Base-by-base conservation (phyloP, 1,140 invertebrate species). In the Marisa cornuarietis region DNA sequence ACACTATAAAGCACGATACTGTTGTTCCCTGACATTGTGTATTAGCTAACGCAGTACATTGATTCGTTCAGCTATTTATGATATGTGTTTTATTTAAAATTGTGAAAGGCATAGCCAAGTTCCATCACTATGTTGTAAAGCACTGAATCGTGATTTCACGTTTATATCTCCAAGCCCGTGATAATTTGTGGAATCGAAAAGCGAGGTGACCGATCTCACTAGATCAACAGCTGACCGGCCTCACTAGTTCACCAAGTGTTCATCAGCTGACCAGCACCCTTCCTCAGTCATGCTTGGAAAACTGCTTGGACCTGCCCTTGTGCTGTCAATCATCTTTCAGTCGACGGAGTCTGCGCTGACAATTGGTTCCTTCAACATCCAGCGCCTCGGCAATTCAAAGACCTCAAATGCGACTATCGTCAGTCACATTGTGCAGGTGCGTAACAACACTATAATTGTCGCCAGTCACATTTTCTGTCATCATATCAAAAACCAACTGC, bases 321-420 rank as follows among this genome's bases (percentile, higher is more conserved):
- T 26, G 61, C 31, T 76, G 16, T 76, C 13, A n/a, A 61, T 61
- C 72, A 74, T 74, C 13, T 9, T 61, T 42, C 61, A 76, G 42
- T 61, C 65, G 61, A 66, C 74, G 4, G 26, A 65, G n/a, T 61
- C 61, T 0, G 42, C 74, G 62, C 31, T 76, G 24, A 76, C 74
- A 42, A 76, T 76, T 76, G 74, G 74, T 49, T n/a, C 74, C 11
- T 76, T 76, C 62, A 76, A 76, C 61, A 76, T 76, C 31, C 74
- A 76, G 74, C 74, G 74, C 49, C n/a, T 76, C 61, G 42, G 61
- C 26, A 20, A 22, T 20, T 14, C 10, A n/a, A 76, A 76, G 51
- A 51, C 18, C 10, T 10, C 14, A 10, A n/a, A 76, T 42, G 26
- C 26, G 1, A 51, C 61, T 22, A 13, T 76, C 31, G 11, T 65